Conservation (phyloP, 2,113 vertebrate genomes). For the Brachypteracias leptosomus region DNA sequence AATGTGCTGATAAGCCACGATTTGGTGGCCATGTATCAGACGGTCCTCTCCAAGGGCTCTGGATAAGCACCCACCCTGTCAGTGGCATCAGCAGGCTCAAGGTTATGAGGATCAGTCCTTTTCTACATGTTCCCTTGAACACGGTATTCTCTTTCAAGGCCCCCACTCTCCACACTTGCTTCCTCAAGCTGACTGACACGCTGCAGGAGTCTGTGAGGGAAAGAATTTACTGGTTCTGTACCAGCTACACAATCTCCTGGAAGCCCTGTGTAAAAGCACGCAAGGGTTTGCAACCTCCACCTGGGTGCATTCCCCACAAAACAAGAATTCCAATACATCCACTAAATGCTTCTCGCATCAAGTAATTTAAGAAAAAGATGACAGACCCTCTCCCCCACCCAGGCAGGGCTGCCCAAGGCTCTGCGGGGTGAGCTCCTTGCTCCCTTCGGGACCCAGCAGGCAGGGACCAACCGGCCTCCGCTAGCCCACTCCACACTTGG, state of each 20-base stretch:
- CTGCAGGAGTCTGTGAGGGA: neutral
- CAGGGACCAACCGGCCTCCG: too few relatives aligned
- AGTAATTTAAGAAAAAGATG: neutral
- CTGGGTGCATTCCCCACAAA: rapidly evolving
- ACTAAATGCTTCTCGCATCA: neutral
- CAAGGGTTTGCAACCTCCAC: neutral
- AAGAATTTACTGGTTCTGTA: neutral
- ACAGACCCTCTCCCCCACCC: neutral
- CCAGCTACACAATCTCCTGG: neutral
- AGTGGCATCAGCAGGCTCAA: neutral
- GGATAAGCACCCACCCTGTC: neutral
- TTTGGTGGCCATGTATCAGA: neutral
- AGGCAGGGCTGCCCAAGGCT: too few relatives aligned
- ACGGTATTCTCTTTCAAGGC: neutral
- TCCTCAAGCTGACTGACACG: neutral
- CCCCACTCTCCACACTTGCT: neutral
- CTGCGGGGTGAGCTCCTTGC: too few relatives aligned
- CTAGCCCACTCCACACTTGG: too few relatives aligned
- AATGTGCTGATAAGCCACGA: neutral
- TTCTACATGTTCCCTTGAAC: neutral
- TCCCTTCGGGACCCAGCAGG: too few relatives aligned
- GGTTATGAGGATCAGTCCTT: neutral
- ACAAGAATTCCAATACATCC: neutral
- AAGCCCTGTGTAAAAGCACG: neutral
- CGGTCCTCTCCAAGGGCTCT: neutral